These are phyloP conservation scores for Leptodactylus fallax DNA, from an alignment of 2,797 vertebrate species.

Conservation along the genomic window DNA sequence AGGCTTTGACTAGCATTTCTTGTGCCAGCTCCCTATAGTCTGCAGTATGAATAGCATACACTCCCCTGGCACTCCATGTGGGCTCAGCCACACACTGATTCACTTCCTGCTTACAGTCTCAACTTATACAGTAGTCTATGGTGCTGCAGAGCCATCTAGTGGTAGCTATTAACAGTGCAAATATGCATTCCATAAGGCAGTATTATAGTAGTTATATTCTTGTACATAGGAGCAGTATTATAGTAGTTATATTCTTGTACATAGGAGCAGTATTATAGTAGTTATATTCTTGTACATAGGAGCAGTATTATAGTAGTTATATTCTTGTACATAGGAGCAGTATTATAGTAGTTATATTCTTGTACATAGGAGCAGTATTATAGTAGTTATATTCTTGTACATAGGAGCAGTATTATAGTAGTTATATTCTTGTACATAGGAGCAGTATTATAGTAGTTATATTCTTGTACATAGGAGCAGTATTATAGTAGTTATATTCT, in stretches of 20 bases:
- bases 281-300: conserved; percentile 15
- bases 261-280: conserved; percentile 9
- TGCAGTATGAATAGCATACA: too few relatives aligned
- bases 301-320: conserved; percentile 18
- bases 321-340: neutral
- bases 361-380: neutral
- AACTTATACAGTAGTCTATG: too few relatives aligned
- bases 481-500: conserved; percentile 1
- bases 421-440: conserved; percentile 8
- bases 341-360: conserved; percentile 20
- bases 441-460: neutral
- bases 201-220: conserved; percentile 24
- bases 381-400: conserved; percentile 23
- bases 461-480: neutral
- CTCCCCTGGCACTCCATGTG: too few relatives aligned
- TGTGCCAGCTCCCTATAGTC: too few relatives aligned
- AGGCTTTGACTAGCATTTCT: too few relatives aligned
- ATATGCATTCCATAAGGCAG: neutral
- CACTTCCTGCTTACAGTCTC: too few relatives aligned
- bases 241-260: conserved; percentile 1
- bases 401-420: conserved; percentile 13
- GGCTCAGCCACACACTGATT: too few relatives aligned
- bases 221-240: conserved; percentile 22
- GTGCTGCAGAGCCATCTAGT: too few relatives aligned
- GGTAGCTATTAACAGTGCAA: too few relatives aligned